Percentiles rank a stretch among this genome's conserved stretches.
Conservation (phyloP, 2,113 vertebrate genomes). For the Rhynchomys soricoides region DNA sequence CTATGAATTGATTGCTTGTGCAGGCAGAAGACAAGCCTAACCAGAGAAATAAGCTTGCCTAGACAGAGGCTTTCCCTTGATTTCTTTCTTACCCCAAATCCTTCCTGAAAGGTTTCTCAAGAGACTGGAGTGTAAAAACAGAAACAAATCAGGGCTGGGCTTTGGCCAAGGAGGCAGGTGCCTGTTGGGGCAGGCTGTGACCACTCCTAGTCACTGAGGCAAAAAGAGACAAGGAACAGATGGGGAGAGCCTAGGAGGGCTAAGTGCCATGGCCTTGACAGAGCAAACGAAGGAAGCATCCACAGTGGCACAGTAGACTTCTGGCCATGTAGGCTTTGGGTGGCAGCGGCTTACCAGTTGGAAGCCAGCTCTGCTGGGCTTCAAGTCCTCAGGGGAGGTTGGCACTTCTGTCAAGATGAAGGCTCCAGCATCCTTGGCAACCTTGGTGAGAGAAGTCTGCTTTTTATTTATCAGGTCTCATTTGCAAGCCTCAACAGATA, state of each 20-base stretch:
- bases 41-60: neutral
- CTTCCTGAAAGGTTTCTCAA: neutral
- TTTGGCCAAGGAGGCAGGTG: neutral
- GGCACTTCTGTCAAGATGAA: neutral
- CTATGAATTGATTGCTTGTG: too few relatives aligned
- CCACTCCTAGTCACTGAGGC: neutral
- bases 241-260: neutral
- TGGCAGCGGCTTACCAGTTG: fast-evolving
- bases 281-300: neutral
- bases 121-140: neutral
- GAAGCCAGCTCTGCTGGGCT: neutral
- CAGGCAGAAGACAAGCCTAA: neutral
- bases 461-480: too few relatives aligned
- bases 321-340: neutral
- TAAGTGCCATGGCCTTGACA: neutral
- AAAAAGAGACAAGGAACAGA: neutral
- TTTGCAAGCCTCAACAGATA: neutral
- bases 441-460: neutral
- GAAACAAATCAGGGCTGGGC: neutral
- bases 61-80: neutral
- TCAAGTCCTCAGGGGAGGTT: neutral
- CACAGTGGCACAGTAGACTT: too few relatives aligned
- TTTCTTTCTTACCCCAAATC: neutral
- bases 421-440: neutral
- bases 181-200: constrained; percentile 15